Evolutionary conservation across 2,113 vertebrate species (phyloP).

Genomic region (Irena cyanogastra): DNA sequence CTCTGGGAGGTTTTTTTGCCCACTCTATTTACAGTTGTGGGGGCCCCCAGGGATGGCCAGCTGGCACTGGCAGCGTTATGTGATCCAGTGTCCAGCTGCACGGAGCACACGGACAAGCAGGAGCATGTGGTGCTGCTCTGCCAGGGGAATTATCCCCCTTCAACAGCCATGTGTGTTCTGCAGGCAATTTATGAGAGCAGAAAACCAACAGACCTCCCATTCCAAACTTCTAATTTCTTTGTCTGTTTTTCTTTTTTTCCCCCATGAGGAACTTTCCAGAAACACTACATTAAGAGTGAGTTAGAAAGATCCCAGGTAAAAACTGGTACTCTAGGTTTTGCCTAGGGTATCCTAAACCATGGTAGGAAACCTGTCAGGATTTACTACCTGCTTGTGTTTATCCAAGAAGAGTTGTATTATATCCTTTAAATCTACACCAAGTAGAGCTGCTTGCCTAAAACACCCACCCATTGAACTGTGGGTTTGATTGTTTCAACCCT

Average conservation of each 20-base stretch:
- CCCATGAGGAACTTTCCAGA: neutral
- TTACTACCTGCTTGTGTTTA: neutral
- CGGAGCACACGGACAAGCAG: neutral
- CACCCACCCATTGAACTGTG: neutral
- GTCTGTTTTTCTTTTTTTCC: neutral
- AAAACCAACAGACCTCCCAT: neutral
- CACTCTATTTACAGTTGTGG: neutral
- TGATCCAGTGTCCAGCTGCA: neutral
- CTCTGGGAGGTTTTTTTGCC: neutral
- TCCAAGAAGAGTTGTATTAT: fast-evolving
- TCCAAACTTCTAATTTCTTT: neutral
- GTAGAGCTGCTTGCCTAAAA: neutral
- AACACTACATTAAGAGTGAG: neutral
- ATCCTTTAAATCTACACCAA: neutral
- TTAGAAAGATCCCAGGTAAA: neutral
- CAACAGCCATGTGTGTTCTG: neutral
- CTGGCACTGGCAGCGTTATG: neutral
- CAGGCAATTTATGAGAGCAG: neutral
- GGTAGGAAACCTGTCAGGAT: neutral
- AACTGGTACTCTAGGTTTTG: neutral
- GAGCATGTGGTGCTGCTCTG: neutral
- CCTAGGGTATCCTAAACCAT: neutral
- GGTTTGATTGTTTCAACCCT: neutral
- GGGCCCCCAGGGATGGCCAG: neutral
- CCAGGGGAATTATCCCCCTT: neutral